Conservation (phyloP, 2,888 invertebrate species). For the Melieria crassipennis region DNA sequence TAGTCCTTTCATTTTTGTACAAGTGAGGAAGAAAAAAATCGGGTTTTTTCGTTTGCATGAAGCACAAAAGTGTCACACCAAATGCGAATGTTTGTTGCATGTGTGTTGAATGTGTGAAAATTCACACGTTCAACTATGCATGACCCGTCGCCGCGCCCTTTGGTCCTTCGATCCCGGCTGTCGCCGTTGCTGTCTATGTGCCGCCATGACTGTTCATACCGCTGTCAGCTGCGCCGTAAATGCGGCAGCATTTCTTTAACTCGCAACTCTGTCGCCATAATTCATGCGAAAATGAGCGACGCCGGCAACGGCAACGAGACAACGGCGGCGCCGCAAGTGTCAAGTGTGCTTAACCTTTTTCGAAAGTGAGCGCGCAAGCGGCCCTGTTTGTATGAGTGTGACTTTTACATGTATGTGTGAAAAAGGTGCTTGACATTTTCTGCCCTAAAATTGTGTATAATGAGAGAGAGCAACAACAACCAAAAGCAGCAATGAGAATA, state of each 20-base stretch:
- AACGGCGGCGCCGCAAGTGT: conserved; percentile 18
- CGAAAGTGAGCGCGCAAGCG: not conserved
- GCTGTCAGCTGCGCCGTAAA: no score
- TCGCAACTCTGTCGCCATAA: no score
- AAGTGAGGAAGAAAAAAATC: not conserved
- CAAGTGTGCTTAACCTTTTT: conserved; percentile 29
- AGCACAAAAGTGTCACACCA: not conserved
- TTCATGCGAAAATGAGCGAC: not conserved
- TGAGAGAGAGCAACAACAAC: not conserved
- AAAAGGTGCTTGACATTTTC: conserved; percentile 24
- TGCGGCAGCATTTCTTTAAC: no score
- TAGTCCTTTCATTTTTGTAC: conserved; percentile 5
- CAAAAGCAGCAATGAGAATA: no score
- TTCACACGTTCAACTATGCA: conserved; percentile 25
- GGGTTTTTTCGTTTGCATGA: not conserved
- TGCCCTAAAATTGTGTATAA: not conserved
- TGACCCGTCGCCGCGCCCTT: conserved; percentile 7
- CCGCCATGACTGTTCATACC: no score
- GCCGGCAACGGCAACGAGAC: conserved; percentile 14
- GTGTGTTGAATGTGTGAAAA: conserved; percentile 11
- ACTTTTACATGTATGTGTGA: not conserved
- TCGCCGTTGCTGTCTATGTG: not conserved
- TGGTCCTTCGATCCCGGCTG: not conserved
- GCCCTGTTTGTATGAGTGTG: not conserved
- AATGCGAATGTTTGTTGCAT: not conserved